Evolutionary conservation across 2,113 vertebrate species (phyloP), one percentile per base, ranked within the genome.

Genomic region (Propithecus coquereli): DNA sequence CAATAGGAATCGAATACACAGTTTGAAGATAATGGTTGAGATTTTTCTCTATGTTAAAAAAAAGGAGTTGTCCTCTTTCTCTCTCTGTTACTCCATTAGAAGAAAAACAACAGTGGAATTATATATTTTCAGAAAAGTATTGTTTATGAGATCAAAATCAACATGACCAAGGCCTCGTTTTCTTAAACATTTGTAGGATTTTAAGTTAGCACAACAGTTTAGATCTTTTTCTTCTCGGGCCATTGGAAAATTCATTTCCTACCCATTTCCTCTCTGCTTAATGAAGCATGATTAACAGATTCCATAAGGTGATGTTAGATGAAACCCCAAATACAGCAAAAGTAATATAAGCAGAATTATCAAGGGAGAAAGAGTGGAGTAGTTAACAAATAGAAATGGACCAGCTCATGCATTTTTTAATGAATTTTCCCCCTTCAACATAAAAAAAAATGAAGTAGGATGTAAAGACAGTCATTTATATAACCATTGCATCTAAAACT

Each of bases 371-470:
- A 82, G 59, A 91, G 9, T 50, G 12, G 77, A 79, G 40, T 14
- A 54, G 61, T n/a, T 91, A 74, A 63, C 57, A 54, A 57, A 54
- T 74, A 71, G 17, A 61, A 90, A 61, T 5, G n/a, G 61, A 37
- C 17, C 14, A 17, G 18, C 63, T 96, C 90, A 90, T 84, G 47
- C 32, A 77, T 52, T 70, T 96, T 70, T 59, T 34, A 20, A 77
- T 66, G 57, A 45, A 59, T 74, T 86, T 95, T 96, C 59, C 91
- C 86, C 65, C 81, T 66, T 89, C 87, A 90, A 81, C 22, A 73
- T 57, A 27, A 63, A 76, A 34, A 83, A 57, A 63, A 76, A 34
- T 6, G 22, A 88, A 80, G 37, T 18, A 89, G 45, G 27, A 16
- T 59, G 3, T 73, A 37, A 70, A 92, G n/a, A 66, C 9, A 81